Evolutionary conservation across 1,140 invertebrate genomes (phyloP).

Genomic region (Caenorhabditis tropicalis): DNA sequence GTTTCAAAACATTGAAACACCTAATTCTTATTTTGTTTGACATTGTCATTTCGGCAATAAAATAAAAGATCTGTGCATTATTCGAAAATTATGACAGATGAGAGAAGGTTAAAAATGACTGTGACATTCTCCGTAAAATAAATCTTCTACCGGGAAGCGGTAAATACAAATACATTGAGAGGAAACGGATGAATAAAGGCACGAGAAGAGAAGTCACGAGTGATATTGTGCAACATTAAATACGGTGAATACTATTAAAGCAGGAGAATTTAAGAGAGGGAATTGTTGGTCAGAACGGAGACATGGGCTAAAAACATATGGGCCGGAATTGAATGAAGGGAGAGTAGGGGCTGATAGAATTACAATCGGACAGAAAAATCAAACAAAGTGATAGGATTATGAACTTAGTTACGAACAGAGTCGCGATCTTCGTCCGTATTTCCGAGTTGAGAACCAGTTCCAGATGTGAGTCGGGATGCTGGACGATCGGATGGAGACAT

Average conservation of each 20-base stretch:
- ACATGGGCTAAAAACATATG: slow-evolving; percentile 14
- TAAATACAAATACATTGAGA: background rate
- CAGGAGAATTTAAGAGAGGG: background rate
- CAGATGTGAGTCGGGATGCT: background rate
- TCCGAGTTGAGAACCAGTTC: slow-evolving; percentile 2
- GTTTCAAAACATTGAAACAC: background rate
- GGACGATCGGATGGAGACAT: slow-evolving; percentile 24
- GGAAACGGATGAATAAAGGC: background rate
- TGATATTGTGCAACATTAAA: background rate
- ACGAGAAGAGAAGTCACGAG: background rate
- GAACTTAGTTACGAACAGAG: background rate
- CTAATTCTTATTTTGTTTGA: background rate
- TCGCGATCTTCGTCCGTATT: slow-evolving; percentile 13
- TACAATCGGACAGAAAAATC: slow-evolving; percentile 1
- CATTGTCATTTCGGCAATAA: background rate
- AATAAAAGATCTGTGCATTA: background rate
- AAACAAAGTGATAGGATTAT: too few species aligned
- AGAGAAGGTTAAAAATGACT: background rate
- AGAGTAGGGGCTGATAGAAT: background rate
- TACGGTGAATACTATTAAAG: slow-evolving; percentile 25
- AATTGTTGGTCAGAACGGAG: background rate
- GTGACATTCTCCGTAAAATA: background rate
- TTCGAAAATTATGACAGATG: background rate
- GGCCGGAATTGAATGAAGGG: background rate
- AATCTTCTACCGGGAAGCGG: slow-evolving; percentile 19